phyloP scores from a whole-genome alignment of 1,140 invertebrate species.

The Drosophila guanche region DNA sequence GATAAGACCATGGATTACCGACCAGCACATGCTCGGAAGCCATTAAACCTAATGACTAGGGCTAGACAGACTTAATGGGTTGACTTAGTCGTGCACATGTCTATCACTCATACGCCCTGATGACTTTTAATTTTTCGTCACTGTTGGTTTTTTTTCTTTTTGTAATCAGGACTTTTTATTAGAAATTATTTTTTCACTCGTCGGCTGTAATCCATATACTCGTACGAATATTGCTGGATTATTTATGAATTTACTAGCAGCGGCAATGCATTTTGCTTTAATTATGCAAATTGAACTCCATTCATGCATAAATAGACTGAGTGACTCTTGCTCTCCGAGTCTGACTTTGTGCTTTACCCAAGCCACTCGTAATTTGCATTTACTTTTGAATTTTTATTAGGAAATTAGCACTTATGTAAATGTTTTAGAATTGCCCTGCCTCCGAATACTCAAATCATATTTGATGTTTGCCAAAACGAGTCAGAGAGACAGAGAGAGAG shows the following conservation, averaged over 20 bases:
- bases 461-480: conserved; percentile 41
- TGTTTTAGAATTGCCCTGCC: conserved; percentile 31
- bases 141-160: not conserved
- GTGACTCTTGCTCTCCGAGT: conserved; percentile 23
- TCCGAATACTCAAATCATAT: conserved; percentile 26
- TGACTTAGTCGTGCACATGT: conserved; percentile 11
- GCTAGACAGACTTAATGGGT: conserved; percentile 50
- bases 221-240: conserved; percentile 12
- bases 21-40: conserved; percentile 15
- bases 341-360: conserved; percentile 14
- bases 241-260: conserved; percentile 49
- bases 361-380: conserved; percentile 56
- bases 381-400: conserved; percentile 75
- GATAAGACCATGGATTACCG: conserved; percentile 20
- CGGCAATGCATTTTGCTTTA: conserved; percentile 68
- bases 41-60: conserved; percentile 48
- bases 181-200: conserved; percentile 24
- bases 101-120: conserved; percentile 22
- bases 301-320: conserved; percentile 68
- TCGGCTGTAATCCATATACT: conserved; percentile 25
- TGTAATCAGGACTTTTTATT: conserved; percentile 8
- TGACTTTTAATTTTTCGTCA: not conserved
- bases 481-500: conserved; percentile 24
- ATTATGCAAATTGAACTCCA: conserved; percentile 75
- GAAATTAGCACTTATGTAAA: conserved; percentile 72